Conservation (phyloP, 2,888 invertebrate genomes). For the Torymus aiolomorphi region DNA sequence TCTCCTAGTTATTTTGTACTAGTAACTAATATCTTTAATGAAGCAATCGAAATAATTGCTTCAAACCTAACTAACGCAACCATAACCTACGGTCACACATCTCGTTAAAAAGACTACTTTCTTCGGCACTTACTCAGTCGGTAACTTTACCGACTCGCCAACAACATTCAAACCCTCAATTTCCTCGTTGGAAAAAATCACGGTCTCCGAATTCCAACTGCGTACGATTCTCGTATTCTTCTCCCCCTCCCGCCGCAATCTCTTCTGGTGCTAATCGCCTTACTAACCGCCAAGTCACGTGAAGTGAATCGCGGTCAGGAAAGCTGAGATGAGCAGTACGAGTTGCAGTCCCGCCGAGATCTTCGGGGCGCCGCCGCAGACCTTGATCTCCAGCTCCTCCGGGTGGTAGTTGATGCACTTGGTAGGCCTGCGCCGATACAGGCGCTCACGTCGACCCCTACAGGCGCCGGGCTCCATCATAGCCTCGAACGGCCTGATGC, state of each 20-base stretch:
- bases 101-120: slow-evolving; percentile 25
- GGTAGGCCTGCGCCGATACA: slow-evolving; percentile 85
- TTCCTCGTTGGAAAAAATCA: not conserved
- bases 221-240: slow-evolving; percentile 10
- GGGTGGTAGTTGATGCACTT: slow-evolving; percentile 94
- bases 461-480: slow-evolving; percentile 72
- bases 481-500: slow-evolving; percentile 82
- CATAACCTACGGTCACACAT: slow-evolving; percentile 2
- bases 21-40: not conserved
- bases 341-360: slow-evolving; percentile 43
- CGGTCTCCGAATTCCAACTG: slow-evolving; percentile 29
- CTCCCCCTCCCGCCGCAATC: not conserved
- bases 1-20: not conserved
- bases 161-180: slow-evolving; percentile 5
- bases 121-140: slow-evolving; percentile 37
- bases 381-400: slow-evolving; percentile 80
- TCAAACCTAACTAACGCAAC: slow-evolving; percentile 12
- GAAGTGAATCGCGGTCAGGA: slow-evolving; percentile 1
- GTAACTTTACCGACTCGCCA: slow-evolving; percentile 27
- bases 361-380: slow-evolving; percentile 67
- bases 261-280: not conserved
- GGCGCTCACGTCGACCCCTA: slow-evolving; percentile 77
- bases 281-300: slow-evolving; percentile 49
- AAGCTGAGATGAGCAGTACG: slow-evolving; percentile 47
- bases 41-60: slow-evolving; percentile 11